Evolutionary conservation across 2,113 vertebrate species (phyloP).

Genomic region (Heterochromis multidens): DNA sequence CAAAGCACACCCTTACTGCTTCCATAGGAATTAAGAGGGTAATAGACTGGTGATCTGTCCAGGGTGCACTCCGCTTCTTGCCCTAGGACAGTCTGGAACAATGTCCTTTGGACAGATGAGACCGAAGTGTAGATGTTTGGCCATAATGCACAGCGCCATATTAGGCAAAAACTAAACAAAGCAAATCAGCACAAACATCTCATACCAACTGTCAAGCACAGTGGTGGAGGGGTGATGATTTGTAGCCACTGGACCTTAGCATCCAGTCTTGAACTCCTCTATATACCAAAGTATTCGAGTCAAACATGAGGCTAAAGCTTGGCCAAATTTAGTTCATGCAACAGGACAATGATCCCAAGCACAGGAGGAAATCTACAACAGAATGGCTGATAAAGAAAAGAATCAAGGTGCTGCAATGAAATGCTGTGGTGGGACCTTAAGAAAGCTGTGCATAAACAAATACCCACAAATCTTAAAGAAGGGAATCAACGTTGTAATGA

Average conservation of each 20-base stretch:
- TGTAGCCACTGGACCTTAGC: background rate
- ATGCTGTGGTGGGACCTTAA: background rate
- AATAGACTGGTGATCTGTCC: background rate
- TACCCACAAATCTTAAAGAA: background rate
- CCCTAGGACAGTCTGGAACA: background rate
- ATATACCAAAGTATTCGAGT: background rate
- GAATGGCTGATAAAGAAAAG: background rate
- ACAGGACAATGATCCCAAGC: background rate
- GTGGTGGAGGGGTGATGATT: background rate
- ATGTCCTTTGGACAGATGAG: background rate
- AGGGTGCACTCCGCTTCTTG: background rate
- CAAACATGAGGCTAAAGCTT: background rate
- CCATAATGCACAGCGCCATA: too few relatives aligned
- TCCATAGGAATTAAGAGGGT: background rate
- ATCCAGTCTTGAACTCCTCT: background rate
- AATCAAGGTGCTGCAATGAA: background rate
- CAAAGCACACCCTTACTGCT: background rate
- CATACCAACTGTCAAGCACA: background rate
- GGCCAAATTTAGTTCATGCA: background rate
- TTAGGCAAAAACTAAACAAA: background rate
- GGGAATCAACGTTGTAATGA: background rate
- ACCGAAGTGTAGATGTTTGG: background rate
- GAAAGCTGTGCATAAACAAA: background rate
- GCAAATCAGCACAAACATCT: background rate
- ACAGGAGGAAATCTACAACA: background rate